phyloP scores from a whole-genome alignment of 2,797 vertebrate genomes.

The Dromococcyx pavoninus region DNA sequence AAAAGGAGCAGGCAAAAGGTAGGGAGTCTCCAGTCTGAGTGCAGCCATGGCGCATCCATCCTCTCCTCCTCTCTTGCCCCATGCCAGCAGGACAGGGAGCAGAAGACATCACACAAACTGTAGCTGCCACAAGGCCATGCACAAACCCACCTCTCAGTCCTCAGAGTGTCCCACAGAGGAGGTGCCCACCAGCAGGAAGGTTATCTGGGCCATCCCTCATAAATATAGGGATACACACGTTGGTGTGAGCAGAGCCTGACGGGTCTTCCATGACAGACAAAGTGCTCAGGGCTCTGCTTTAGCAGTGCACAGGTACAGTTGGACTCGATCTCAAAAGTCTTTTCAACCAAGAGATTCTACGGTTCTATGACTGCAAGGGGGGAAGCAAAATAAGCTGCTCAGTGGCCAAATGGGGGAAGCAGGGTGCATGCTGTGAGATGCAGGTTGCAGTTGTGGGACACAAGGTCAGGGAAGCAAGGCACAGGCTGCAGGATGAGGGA shows the following conservation, averaged over 20 bases:
- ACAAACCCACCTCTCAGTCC: background rate
- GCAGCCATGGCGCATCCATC: background rate
- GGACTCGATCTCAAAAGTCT: no score
- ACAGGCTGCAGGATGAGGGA: background rate
- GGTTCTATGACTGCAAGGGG: background rate
- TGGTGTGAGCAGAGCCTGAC: background rate
- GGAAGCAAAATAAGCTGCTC: background rate
- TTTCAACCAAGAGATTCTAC: no score
- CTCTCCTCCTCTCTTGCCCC: background rate
- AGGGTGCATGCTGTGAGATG: background rate
- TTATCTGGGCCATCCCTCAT: background rate
- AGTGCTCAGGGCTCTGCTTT: no score
- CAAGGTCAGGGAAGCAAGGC: background rate
- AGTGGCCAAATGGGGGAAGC: background rate
- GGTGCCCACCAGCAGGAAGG: background rate
- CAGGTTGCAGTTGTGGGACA: background rate
- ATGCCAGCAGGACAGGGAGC: background rate
- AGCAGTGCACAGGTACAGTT: no score
- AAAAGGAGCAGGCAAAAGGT: background rate
- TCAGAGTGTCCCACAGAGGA: background rate
- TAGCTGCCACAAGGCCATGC: background rate
- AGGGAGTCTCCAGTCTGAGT: background rate
- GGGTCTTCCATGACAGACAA: background rate
- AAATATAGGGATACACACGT: background rate
- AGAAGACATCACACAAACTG: background rate